A percentile compares a stretch with the other conserved stretches of the same genome.
Evolutionary conservation across 2,113 vertebrate species (phyloP).

Genomic region (Pongo pygmaeus): DNA sequence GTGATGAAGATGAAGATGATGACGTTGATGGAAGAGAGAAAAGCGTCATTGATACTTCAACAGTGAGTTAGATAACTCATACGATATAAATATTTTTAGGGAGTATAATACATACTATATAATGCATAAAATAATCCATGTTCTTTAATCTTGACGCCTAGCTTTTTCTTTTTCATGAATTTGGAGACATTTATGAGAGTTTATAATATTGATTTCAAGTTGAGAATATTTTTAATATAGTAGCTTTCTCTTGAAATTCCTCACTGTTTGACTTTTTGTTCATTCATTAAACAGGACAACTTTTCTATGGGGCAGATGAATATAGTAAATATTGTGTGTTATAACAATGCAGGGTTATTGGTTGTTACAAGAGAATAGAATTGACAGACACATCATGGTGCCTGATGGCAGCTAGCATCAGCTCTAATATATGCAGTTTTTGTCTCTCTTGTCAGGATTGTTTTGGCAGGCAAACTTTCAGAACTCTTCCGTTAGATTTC

Average conservation of each 20-base stretch:
- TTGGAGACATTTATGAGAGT: not conserved
- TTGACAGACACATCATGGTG: not conserved
- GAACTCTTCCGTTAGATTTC: not conserved
- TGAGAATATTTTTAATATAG: slow-evolving; percentile 41
- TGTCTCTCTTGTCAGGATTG: not conserved
- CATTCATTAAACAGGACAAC: not conserved
- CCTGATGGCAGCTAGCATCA: not conserved
- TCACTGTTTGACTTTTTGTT: slow-evolving; percentile 15
- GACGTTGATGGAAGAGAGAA: slow-evolving; percentile 94
- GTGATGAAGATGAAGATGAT: slow-evolving; percentile 98
- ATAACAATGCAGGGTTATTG: not conserved
- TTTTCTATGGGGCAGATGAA: not conserved
- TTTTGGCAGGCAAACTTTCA: not conserved
- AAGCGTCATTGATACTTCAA: slow-evolving; percentile 92
- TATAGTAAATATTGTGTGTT: not conserved
- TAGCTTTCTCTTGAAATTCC: not conserved
- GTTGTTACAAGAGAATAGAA: not conserved
- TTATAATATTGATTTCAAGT: slow-evolving; percentile 37
- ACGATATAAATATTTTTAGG: slow-evolving; percentile 73
- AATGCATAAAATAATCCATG: not conserved
- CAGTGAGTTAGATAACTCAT: slow-evolving; percentile 86
- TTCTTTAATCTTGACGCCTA: not conserved
- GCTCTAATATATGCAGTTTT: not conserved
- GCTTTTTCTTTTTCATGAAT: not conserved
- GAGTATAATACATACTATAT: not conserved